A percentile compares a stretch with the other conserved stretches of the same genome.
These are phyloP conservation scores for Cheilinus undulatus DNA, from an alignment of 2,113 vertebrate genomes.

Conservation along the genomic window DNA sequence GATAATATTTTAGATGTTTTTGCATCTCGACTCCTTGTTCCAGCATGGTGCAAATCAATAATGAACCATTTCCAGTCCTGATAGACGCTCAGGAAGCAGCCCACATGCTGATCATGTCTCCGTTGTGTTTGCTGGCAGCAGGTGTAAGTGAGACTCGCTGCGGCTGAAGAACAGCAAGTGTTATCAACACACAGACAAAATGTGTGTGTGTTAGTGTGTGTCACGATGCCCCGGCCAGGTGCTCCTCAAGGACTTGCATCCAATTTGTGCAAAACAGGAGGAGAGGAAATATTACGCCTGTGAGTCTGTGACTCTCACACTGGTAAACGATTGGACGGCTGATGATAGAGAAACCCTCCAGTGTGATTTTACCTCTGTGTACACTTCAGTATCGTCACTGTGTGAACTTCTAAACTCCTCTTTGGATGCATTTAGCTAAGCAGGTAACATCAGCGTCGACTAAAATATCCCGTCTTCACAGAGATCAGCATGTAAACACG, in stretches of 20 bases:
- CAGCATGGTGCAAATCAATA: not conserved
- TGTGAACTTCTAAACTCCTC: conserved; percentile 23
- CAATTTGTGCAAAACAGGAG: conserved; percentile 50
- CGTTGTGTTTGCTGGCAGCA: conserved; percentile 18
- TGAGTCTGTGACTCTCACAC: not conserved
- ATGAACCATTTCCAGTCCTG: not conserved
- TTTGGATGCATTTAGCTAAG: not conserved
- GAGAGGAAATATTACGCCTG: not conserved
- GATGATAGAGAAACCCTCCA: not conserved
- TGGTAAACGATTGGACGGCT: not conserved
- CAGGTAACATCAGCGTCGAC: conserved; percentile 27
- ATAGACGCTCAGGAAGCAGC: not conserved
- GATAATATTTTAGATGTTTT: not conserved
- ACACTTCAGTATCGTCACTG: not conserved
- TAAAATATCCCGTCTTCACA: conserved; percentile 46
- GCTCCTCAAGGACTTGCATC: conserved; percentile 60
- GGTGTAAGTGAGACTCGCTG: conserved; percentile 7
- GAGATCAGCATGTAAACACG: conserved; percentile 63
- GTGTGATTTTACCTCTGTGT: not conserved
- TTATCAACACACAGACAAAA: conserved; percentile 3
- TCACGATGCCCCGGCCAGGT: conserved; percentile 48
- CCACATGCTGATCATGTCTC: conserved; percentile 16
- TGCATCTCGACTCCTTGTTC: not conserved
- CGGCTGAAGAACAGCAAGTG: not conserved
- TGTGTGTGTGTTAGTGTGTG: conserved; percentile 13